Base-by-base conservation (phyloP, 2,888 invertebrate species). In the Lycophotia porphyrea region DNA sequence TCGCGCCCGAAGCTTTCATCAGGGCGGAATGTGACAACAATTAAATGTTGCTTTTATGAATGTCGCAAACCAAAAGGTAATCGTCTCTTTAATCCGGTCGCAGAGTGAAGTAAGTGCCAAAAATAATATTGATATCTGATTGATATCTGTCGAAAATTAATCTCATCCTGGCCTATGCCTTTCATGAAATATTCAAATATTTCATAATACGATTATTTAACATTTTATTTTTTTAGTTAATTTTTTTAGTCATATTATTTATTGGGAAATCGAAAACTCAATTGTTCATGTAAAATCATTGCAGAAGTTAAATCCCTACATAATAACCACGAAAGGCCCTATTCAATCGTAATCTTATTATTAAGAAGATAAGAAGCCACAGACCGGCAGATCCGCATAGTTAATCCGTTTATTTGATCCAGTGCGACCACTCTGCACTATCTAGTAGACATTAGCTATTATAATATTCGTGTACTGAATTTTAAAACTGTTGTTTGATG, bases 351-450 rank as follows among this genome's bases (percentile, higher is more conserved):
- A 80, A 80, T 78, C 60, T 69, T 65, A 78, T 83, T 78, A 80
- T 55, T 77, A 78, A 13, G 79, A 80, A 83, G 78, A 47, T 77
- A 78, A 13, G 79, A 80, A 83, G 78, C 83, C 83, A 69, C 65
- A 83, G 69, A 44, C 83, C 69, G 21, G 34, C 52, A 65, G 78
- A 78, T 69, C 78, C 58, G 52, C 34, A 44, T 24, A 65, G 27
- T 13, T 66, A 78, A 80, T 69, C 83, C 52, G n/a, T 66, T 60
- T 78, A 69, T 83, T 69, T 52, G 60, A 44, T 65, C 39, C 64
- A 39, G 58, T 39, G 31, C 39, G 52, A 24, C 42, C n/a, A 39
- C 27, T 3, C 34, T 5, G 9, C 24, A 13, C 61, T 31, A 39
- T 49, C 47, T 36, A n/a, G 60, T 75, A 68, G 34, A 58, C 42